Conservation (phyloP, 2,113 vertebrate species). For the Xenus cinereus region DNA sequence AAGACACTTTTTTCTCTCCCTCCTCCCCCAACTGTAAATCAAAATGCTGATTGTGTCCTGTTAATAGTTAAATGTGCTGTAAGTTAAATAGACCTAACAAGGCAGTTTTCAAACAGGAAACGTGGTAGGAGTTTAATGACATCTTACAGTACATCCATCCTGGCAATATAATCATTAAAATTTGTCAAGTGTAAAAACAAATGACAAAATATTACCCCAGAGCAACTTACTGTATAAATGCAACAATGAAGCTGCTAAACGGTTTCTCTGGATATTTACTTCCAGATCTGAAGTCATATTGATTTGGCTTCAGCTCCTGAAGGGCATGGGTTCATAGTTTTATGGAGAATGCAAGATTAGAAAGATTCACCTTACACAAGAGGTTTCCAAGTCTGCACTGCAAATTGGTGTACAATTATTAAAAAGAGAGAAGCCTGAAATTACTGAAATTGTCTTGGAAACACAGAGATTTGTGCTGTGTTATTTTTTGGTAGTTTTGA, state of each 20-base stretch:
- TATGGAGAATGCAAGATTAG: background rate
- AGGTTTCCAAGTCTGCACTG: background rate
- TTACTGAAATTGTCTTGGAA: background rate
- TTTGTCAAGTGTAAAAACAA: slow-evolving; percentile 52
- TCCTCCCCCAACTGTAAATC: background rate
- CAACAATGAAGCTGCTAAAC: slow-evolving; percentile 30
- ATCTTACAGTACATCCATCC: slow-evolving; percentile 29
- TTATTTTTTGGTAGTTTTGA: background rate
- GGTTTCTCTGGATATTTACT: slow-evolving; percentile 33
- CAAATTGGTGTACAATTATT: background rate
- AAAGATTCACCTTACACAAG: background rate
- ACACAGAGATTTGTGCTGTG: background rate
- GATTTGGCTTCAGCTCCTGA: slow-evolving; percentile 22
- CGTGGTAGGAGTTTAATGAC: slow-evolving; percentile 43
- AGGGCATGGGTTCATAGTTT: background rate
- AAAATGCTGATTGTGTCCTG: background rate
- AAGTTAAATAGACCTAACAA: slow-evolving; percentile 45
- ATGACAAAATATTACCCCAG: slow-evolving; percentile 62
- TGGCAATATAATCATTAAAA: slow-evolving; percentile 53
- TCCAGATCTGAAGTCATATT: background rate
- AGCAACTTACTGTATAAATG: slow-evolving; percentile 30
- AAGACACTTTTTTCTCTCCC: background rate
- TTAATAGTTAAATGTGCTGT: slow-evolving; percentile 14
- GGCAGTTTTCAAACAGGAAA: slow-evolving; percentile 30
- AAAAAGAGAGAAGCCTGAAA: background rate